phyloP scores from a whole-genome alignment of 2,888 invertebrate genomes.

The Dinocampus coccinellae region DNA sequence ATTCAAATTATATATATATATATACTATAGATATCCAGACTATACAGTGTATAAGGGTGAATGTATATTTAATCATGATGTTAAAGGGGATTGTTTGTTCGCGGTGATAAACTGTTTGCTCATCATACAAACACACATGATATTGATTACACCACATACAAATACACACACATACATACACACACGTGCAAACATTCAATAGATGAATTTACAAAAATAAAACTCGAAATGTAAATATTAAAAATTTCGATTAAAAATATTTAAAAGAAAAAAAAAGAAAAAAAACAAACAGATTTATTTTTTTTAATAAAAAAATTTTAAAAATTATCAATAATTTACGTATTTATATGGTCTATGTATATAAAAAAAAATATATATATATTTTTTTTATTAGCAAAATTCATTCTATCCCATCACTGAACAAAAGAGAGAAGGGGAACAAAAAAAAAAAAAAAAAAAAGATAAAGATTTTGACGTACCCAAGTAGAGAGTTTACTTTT shows the following conservation, averaged over 20 bases:
- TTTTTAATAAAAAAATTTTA: no score
- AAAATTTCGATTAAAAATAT: no score
- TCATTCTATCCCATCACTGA: background rate
- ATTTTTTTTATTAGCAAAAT: background rate
- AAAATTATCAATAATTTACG: no score
- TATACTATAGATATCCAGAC: no score
- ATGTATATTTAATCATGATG: background rate
- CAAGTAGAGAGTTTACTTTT: background rate
- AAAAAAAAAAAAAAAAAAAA: constrained; percentile 14
- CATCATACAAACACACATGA: background rate
- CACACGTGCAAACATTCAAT: background rate
- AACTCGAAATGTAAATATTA: no score
- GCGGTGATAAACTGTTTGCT: background rate
- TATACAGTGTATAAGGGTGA: background rate
- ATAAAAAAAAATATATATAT: background rate
- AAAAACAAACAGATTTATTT: no score
- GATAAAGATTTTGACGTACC: constrained; percentile 15
- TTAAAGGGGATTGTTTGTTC: background rate
- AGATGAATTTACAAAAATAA: constrained; percentile 22
- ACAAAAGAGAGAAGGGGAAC: background rate
- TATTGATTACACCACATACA: constrained; percentile 2
- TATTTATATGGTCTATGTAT: no score
- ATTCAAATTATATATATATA: no score
- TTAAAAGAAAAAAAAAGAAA: no score
- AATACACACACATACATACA: background rate